A percentile compares a stretch with the other conserved stretches of the same genome.
These are phyloP conservation scores for Odontesthes bonariensis DNA, from an alignment of 2,113 vertebrate genomes.

Conservation along the genomic window DNA sequence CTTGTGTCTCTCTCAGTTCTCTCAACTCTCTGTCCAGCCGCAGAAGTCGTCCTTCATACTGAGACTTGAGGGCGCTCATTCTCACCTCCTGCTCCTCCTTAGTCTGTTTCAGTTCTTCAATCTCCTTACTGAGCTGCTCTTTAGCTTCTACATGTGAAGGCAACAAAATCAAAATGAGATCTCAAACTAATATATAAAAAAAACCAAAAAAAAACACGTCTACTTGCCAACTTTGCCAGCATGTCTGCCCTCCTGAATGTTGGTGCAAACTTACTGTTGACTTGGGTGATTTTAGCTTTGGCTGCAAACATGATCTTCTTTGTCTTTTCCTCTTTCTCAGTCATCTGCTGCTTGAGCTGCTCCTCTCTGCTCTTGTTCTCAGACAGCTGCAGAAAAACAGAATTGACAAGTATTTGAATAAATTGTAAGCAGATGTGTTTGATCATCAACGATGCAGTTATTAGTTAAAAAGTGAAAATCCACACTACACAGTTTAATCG, in stretches of 20 bases:
- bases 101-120: conserved; percentile 91
- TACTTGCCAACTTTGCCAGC: not conserved
- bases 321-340: conserved; percentile 97
- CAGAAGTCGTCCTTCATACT: conserved; percentile 92
- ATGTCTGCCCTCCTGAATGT: not conserved
- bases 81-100: conserved; percentile 93
- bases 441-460: too few relatives aligned
- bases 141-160: conserved; percentile 83
- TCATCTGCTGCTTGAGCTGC: conserved; percentile 90
- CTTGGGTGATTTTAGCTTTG: conserved; percentile 92
- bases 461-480: not conserved
- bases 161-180: not conserved
- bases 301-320: conserved; percentile 92
- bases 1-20: conserved; percentile 82
- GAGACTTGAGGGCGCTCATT: conserved; percentile 91
- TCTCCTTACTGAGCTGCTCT: conserved; percentile 90
- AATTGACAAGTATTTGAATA: not conserved
- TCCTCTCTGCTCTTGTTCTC: conserved; percentile 90
- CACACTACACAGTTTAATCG: too few relatives aligned
- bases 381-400: conserved; percentile 75
- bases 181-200: not conserved
- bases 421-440: too few relatives aligned
- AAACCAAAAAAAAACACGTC: not conserved
- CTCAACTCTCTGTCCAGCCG: conserved; percentile 92
- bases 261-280: conserved; percentile 84